phyloP scores from a whole-genome alignment of 1,140 invertebrate species.

The Apis florea region DNA sequence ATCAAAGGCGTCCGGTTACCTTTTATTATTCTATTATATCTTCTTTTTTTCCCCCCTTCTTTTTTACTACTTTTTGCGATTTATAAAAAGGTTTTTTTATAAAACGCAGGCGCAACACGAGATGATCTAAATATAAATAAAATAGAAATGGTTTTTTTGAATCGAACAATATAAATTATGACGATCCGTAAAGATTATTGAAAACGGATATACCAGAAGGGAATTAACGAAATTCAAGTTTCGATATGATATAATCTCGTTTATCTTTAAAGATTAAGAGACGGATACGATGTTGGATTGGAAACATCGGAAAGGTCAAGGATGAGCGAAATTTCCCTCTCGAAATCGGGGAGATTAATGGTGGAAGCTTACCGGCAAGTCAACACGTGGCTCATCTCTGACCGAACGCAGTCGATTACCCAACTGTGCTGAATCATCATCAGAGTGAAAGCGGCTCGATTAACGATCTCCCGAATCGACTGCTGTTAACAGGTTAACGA shows the following conservation, averaged over 20 bases:
- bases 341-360: slow-evolving; percentile 11
- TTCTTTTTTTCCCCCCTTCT: too few relatives aligned
- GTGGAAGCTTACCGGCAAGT: too few relatives aligned
- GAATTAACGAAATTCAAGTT: too few relatives aligned
- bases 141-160: too few relatives aligned
- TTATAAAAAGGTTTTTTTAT: too few relatives aligned
- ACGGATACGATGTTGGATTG: not conserved
- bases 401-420: not conserved
- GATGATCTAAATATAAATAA: too few relatives aligned
- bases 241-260: too few relatives aligned
- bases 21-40: not conserved
- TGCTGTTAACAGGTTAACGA: not conserved
- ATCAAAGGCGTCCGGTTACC: not conserved
- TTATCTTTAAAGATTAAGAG: not conserved
- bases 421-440: slow-evolving; percentile 10
- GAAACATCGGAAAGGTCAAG: not conserved
- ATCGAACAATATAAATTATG: too few relatives aligned
- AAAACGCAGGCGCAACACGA: too few relatives aligned
- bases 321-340: not conserved
- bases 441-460: not conserved
- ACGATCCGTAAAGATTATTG: too few relatives aligned
- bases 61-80: too few relatives aligned
- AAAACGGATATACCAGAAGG: too few relatives aligned
- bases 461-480: not conserved
- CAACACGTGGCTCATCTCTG: not conserved